A percentile compares a stretch with the other conserved stretches of the same genome.
Conservation (phyloP, 1,140 invertebrate species). For the Odontomachus brunneus region DNA sequence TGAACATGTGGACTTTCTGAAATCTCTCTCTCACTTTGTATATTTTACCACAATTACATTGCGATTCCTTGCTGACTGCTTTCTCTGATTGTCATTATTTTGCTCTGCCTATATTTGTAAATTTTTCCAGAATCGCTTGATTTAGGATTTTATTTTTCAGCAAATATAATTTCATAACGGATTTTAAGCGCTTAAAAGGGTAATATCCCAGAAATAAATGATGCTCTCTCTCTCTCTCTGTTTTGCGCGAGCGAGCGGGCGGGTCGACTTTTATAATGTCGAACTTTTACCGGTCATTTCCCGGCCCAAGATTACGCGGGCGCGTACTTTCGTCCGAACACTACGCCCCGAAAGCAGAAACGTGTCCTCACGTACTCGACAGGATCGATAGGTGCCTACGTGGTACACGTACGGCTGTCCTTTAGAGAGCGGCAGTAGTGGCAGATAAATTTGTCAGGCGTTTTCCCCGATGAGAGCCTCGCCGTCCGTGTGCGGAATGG, state of each 20-base stretch:
- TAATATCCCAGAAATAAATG: too few species aligned
- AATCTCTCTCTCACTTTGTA: too few species aligned
- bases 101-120: too few species aligned
- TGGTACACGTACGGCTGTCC: constrained; percentile 52
- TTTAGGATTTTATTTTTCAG: too few species aligned
- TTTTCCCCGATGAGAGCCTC: constrained; percentile 56
- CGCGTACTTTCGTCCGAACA: constrained; percentile 11
- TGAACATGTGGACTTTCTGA: too few species aligned
- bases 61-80: too few species aligned
- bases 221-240: neutral
- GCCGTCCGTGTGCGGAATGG: constrained; percentile 45
- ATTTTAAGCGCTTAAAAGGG: too few species aligned
- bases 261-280: constrained; percentile 9
- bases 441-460: constrained; percentile 61
- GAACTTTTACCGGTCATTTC: constrained; percentile 19
- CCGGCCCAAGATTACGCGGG: constrained; percentile 17
- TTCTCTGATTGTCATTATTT: too few species aligned
- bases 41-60: too few species aligned
- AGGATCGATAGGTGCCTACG: constrained; percentile 50
- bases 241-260: neutral
- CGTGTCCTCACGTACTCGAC: constrained; percentile 52
- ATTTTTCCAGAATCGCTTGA: too few species aligned
- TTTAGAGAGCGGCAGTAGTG: constrained; percentile 37
- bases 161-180: too few species aligned
- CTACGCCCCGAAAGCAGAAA: constrained; percentile 44